phyloP scores from a whole-genome alignment of 2,797 vertebrate species.

The Acrocephalus scirpaceus region DNA sequence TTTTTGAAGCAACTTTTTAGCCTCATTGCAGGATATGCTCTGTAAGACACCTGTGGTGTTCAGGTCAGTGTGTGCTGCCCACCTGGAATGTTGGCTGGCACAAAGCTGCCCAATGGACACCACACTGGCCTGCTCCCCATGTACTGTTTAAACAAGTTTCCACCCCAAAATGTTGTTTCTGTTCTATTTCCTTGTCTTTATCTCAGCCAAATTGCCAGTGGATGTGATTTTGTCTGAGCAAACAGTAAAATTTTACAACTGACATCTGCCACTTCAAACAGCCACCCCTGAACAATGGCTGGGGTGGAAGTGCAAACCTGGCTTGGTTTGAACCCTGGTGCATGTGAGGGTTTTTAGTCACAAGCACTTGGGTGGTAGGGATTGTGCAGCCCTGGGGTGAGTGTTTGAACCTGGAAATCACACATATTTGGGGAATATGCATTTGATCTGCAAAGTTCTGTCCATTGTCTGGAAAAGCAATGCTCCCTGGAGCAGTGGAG shows the following conservation, averaged over 20 bases:
- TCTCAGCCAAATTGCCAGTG: neutral
- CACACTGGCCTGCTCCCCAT: rapidly evolving
- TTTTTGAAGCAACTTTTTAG: neutral
- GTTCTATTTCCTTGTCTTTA: neutral
- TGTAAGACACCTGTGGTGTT: neutral
- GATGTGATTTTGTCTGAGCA: neutral
- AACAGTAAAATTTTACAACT: neutral
- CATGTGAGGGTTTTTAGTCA: rapidly evolving
- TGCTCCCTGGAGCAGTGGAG: rapidly evolving
- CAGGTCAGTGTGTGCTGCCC: neutral
- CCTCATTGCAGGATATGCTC: neutral
- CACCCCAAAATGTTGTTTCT: neutral
- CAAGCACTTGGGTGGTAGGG: neutral
- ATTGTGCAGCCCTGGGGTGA: neutral
- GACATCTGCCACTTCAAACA: neutral
- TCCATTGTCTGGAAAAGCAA: neutral
- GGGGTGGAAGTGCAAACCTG: neutral
- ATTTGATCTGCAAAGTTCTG: neutral
- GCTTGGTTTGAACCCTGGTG: neutral
- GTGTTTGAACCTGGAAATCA: neutral
- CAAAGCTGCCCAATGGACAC: neutral
- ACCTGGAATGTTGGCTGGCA: neutral
- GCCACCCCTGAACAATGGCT: rapidly evolving
- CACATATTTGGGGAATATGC: neutral
- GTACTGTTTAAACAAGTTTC: neutral